Conservation (phyloP, 1,140 invertebrate species). For the Conopomorpha cramerella region DNA sequence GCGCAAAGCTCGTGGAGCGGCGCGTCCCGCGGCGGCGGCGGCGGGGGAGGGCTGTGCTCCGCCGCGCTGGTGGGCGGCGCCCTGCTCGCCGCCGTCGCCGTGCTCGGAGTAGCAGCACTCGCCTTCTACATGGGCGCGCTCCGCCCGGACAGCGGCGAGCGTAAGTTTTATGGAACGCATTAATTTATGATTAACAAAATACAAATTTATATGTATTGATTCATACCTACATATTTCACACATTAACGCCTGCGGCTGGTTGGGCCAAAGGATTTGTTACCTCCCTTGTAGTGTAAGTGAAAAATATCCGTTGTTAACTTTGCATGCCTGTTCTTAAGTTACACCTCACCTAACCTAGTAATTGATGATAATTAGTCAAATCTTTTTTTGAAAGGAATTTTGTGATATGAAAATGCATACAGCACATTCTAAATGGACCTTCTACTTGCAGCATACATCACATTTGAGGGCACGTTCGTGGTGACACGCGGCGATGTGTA, state of each 20-base stretch:
- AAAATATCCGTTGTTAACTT: no score
- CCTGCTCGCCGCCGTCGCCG: slow-evolving; percentile 70
- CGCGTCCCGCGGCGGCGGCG: slow-evolving; percentile 16
- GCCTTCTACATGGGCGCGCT: slow-evolving; percentile 77
- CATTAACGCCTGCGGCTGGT: no score
- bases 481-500: slow-evolving; percentile 70
- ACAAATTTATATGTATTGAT: no score
- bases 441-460: slow-evolving; percentile 63
- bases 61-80: slow-evolving; percentile 69
- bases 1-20: slow-evolving; percentile 13
- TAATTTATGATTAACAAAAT: no score
- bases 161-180: slow-evolving; percentile 20
- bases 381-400: slow-evolving; percentile 1
- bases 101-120: slow-evolving; percentile 73
- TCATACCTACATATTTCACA: no score
- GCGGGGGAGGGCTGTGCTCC: slow-evolving; percentile 56
- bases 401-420: no score
- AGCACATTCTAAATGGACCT: no score
- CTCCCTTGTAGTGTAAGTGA: no score
- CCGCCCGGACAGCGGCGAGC: slow-evolving; percentile 55
- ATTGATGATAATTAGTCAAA: no score
- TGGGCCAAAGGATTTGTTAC: no score
- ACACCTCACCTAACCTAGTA: no score
- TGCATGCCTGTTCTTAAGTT: no score
- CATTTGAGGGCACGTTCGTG: slow-evolving; percentile 70